Conservation (phyloP, 2,797 vertebrate species). For the Hoplostethus mediterraneus region DNA sequence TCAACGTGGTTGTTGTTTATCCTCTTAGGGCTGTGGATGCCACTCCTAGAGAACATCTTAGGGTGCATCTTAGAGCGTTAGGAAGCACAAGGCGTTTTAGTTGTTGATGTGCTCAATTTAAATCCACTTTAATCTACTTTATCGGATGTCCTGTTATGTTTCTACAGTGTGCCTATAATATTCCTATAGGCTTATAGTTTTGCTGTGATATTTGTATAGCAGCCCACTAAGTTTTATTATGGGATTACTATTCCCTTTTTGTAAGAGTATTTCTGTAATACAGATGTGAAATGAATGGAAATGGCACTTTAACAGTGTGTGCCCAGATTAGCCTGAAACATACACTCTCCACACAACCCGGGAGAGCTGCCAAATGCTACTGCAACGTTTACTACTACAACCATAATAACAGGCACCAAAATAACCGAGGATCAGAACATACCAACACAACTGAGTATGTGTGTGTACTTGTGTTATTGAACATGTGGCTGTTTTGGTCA, state of each 20-base stretch:
- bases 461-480: neutral
- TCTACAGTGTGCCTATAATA: no score
- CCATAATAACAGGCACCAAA: no score
- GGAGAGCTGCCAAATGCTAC: no score
- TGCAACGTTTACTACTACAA: no score
- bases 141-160: no score
- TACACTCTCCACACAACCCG: neutral
- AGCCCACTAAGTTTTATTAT: no score
- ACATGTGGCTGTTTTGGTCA: neutral
- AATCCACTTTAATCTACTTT: no score
- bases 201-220: no score
- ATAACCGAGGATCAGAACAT: neutral
- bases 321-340: conserved; percentile 39
- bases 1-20: conserved; percentile 29
- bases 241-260: no score
- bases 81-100: neutral
- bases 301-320: conserved; percentile 1
- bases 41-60: conserved; percentile 23
- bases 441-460: neutral
- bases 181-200: no score
- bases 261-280: no score
- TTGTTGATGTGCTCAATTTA: neutral
- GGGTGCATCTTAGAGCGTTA: neutral
- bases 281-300: no score
- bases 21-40: conserved; percentile 19